Evolutionary conservation across 2,888 invertebrate genomes (phyloP).

Genomic region (Megastigmus dorsalis): DNA sequence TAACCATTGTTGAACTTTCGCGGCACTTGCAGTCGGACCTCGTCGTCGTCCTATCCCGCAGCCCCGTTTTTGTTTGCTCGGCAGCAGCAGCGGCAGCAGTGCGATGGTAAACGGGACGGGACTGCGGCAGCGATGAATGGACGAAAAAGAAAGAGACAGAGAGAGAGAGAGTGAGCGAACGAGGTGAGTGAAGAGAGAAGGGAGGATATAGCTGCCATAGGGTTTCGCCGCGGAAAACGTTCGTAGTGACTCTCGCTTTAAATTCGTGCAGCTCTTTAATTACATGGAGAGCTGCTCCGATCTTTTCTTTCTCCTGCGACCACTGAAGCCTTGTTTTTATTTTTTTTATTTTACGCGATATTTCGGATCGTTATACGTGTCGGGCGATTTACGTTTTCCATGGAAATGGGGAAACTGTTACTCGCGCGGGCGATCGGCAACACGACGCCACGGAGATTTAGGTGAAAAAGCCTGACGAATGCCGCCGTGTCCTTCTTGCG

Average conservation of each 20-base stretch:
- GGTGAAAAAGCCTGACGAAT: constrained; percentile 2
- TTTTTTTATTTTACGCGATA: constrained; percentile 15
- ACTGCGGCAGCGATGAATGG: no score
- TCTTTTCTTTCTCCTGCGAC: background rate
- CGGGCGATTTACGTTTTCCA: constrained; percentile 67
- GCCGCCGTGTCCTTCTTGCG: background rate
- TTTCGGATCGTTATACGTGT: constrained; percentile 33
- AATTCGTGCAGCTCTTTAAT: constrained; percentile 65
- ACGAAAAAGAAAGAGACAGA: background rate
- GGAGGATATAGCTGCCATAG: background rate
- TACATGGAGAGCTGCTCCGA: constrained; percentile 53
- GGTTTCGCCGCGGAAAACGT: background rate
- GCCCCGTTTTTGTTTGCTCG: constrained; percentile 32
- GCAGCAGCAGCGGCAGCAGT: no score
- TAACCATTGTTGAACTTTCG: constrained; percentile 63
- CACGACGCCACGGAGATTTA: constrained; percentile 19
- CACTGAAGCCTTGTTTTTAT: background rate
- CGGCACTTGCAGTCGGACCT: constrained; percentile 39
- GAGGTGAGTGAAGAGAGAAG: background rate
- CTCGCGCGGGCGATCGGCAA: background rate
- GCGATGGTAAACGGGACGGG: background rate
- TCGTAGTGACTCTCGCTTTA: constrained; percentile 46
- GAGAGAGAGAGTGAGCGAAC: background rate
- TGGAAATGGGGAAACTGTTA: constrained; percentile 62
- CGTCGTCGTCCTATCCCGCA: background rate